Conservation (phyloP, 2,888 invertebrate genomes). For the Chesias legatella region DNA sequence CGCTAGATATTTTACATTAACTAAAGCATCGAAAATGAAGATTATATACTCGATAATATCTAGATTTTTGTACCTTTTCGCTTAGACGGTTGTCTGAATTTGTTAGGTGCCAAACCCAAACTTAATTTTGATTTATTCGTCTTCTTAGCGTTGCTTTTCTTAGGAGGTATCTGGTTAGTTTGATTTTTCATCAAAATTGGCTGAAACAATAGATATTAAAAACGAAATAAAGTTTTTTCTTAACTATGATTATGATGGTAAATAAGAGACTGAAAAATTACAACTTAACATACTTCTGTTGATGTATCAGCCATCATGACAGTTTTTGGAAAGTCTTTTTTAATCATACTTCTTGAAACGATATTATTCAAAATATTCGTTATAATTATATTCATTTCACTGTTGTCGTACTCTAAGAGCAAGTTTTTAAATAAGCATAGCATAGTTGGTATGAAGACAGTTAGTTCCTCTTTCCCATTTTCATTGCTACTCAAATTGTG, state of each 20-base stretch:
- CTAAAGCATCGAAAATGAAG: too few species aligned
- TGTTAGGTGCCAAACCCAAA: constrained; percentile 35
- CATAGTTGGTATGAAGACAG: constrained; percentile 40
- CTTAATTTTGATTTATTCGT: constrained; percentile 37
- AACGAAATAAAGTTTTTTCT: background rate
- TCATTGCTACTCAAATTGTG: constrained; percentile 44
- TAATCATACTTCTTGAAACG: constrained; percentile 40
- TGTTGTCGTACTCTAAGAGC: constrained; percentile 57
- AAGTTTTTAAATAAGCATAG: constrained; percentile 50
- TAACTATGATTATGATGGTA: background rate
- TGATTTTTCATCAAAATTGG: constrained; percentile 46
- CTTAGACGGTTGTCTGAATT: constrained; percentile 35
- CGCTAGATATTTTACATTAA: too few species aligned
- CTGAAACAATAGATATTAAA: constrained; percentile 35
- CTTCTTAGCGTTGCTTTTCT: constrained; percentile 32
- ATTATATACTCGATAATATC: too few species aligned
- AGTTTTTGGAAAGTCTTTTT: constrained; percentile 28
- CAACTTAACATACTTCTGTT: constrained; percentile 51
- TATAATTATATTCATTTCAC: constrained; percentile 59
- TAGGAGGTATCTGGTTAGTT: constrained; percentile 46
- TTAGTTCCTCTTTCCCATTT: constrained; percentile 45
- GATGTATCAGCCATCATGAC: constrained; percentile 39
- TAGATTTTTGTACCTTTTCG: constrained; percentile 36
- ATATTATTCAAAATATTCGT: constrained; percentile 58
- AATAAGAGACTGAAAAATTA: constrained; percentile 3